Conservation (phyloP, 2,113 vertebrate species). For the Raja brachyura region DNA sequence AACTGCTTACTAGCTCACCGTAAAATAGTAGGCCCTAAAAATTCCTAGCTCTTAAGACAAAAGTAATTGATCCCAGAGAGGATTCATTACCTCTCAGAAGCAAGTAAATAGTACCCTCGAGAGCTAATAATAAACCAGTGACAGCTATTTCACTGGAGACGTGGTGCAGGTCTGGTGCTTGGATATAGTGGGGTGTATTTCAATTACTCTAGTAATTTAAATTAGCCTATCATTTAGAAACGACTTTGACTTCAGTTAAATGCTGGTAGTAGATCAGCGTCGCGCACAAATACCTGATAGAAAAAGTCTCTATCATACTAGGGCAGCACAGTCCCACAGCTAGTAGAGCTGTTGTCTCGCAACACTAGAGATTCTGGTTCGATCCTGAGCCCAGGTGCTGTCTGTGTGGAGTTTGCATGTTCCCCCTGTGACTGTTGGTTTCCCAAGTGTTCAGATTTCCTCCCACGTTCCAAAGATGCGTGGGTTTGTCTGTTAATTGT, state of each 20-base stretch:
- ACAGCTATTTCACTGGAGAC: not conserved
- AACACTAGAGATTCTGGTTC: too few relatives aligned
- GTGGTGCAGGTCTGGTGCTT: not conserved
- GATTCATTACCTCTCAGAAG: not conserved
- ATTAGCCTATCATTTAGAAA: not conserved
- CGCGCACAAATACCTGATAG: not conserved
- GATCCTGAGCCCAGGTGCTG: too few relatives aligned
- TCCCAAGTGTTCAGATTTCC: too few relatives aligned
- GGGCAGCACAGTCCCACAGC: too few relatives aligned
- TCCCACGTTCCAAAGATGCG: too few relatives aligned
- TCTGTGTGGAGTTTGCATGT: too few relatives aligned
- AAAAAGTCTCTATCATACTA: not conserved
- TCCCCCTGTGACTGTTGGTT: too few relatives aligned
- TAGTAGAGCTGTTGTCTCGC: too few relatives aligned
- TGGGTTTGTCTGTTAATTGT: too few relatives aligned
- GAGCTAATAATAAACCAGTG: not conserved
- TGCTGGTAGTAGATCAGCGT: not conserved
- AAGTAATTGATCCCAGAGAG: not conserved
- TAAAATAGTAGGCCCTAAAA: not conserved
- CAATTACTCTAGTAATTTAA: not conserved
- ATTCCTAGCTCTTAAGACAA: not conserved
- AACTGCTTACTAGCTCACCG: not conserved
- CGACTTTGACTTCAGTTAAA: not conserved
- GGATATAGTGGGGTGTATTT: not conserved
- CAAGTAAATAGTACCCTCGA: not conserved